Conservation (phyloP, 1,140 invertebrate genomes). For the Plectrocnemia conspersa region DNA sequence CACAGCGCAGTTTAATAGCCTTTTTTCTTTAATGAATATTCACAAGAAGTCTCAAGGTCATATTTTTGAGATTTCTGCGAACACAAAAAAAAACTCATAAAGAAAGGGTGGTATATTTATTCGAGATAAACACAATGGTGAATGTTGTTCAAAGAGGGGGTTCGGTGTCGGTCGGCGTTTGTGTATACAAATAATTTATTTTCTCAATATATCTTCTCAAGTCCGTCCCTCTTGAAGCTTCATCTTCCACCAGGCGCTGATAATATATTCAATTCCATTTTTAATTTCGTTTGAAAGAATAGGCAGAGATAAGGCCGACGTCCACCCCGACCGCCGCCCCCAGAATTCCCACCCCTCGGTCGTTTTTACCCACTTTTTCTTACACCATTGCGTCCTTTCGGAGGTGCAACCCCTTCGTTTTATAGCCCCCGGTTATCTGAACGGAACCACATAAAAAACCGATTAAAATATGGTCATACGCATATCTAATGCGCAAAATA, state of each 20-base stretch:
- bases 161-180: no score
- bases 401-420: constrained; percentile 23
- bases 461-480: neutral
- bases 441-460: constrained; percentile 5
- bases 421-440: constrained; percentile 14
- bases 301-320: constrained; percentile 32
- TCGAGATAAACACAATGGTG: no score
- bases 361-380: constrained; percentile 8
- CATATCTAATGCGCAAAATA: no score
- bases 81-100: no score
- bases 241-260: constrained; percentile 12
- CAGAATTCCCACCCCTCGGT: neutral
- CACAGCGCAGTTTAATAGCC: no score
- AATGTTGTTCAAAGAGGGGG: no score
- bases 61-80: no score
- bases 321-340: constrained; percentile 6
- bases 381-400: constrained; percentile 11
- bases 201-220: neutral
- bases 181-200: constrained; percentile 4
- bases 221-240: constrained; percentile 7
- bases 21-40: no score
- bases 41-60: no score
- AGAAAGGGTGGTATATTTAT: no score
- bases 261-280: constrained; percentile 35
- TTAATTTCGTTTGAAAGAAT: constrained; percentile 36